These are phyloP conservation scores for Mus minutoides DNA, from an alignment of 2,797 vertebrate genomes.

Conservation along the genomic window DNA sequence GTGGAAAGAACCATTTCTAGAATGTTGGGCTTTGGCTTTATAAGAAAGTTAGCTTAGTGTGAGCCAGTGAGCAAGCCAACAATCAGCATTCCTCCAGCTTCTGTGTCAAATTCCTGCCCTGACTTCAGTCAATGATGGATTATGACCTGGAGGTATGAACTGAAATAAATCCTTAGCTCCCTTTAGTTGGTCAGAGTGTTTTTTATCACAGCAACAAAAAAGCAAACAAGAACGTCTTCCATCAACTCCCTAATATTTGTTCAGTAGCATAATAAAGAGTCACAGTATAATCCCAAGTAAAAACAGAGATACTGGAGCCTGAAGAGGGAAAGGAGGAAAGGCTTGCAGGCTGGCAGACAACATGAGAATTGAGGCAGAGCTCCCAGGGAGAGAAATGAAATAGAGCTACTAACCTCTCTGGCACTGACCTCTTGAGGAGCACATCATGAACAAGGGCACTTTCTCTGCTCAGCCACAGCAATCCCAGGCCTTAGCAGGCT, in stretches of 20 bases:
- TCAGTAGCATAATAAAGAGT: background rate
- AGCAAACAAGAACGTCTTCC: background rate
- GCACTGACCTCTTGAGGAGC: background rate
- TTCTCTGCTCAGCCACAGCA: background rate
- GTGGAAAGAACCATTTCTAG: background rate
- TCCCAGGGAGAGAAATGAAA: background rate
- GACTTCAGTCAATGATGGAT: background rate
- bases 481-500: constrained; percentile 11
- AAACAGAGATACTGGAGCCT: background rate
- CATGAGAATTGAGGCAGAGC: background rate
- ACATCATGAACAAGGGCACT: background rate
- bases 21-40: background rate
- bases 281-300: background rate
- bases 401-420: background rate
- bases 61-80: background rate
- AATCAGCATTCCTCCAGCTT: background rate
- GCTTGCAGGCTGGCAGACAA: background rate
- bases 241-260: background rate
- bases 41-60: background rate
- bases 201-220: background rate
- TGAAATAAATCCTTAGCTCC: background rate
- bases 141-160: background rate
- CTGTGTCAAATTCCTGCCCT: background rate
- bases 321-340: background rate
- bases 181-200: background rate